Evolutionary conservation across 92 coral and sea anemone species (phyloP), one percentile per base, ranked within the genome.

Genomic region (Montipora capitata): DNA sequence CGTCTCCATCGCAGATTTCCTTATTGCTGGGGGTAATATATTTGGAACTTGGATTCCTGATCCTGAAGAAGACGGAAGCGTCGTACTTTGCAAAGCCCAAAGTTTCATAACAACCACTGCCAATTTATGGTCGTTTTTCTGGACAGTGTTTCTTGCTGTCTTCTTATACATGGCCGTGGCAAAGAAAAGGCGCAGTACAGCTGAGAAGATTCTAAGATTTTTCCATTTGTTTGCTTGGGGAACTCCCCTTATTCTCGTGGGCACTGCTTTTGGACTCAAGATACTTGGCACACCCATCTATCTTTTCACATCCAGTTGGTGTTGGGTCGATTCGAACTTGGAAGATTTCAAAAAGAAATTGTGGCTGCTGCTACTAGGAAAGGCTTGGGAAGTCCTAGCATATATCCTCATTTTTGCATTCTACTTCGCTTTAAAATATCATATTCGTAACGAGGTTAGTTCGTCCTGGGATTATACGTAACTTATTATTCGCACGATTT

Each of bases 1-100:
- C 73, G 95, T 97, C 41, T 97, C 98, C 10, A 84, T 97, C 52
- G 93, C 95, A 3, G 99, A 97, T 76, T 95, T 97, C 90, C 81
- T 95, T 20, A 92, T 94, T 0, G 98, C 96, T 16, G 83, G 79
- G 2, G 91, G 98, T 72, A 58, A 44, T 43, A 41, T 83, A 17
- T 11, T 41, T 56, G 83, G 83, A n/a, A 45, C 77, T 0, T 84
- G 79, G 87, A 66, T 49, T 62, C 15, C 10, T 4, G 35, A 72
- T 10, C 10, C 52, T 3, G 10, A 48, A 10, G 10, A 48, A 5
- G 52, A 48, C 12, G 18, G 16, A 2, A 43, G 16, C 64, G 15
- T 5, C 42, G 5, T 20, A 1, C 14, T 82, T 4, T 96, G 99
- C 63, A 20, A 40, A 66, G 81, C 80, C 5, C 99, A 96, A 45